Base-by-base conservation (phyloP, 2,888 invertebrate species). In the Zootermopsis nevadensis region DNA sequence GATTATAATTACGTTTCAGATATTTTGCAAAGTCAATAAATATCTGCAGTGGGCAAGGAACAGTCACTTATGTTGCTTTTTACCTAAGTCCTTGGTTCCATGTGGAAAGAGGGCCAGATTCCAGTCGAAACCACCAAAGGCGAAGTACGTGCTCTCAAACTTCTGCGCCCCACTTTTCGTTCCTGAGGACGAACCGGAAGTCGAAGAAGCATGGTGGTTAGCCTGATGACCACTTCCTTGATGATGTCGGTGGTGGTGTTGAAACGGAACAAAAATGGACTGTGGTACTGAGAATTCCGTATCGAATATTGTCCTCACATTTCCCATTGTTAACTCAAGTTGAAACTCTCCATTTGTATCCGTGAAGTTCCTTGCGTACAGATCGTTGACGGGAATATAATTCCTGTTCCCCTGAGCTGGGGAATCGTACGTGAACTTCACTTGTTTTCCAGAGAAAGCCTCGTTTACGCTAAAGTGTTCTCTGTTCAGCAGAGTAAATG, bases 401-500 rank as follows among this genome's bases (percentile, higher is more conserved):
- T 94, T 93, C 33, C 94, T 91, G 87, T 94, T 94, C 2, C 95
- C 95, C 88, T 95, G 94, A 27, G 94, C 94, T 1, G 94, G 93
- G 79, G 93, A 93, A 72, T 94, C 94, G 86, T 92, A 92, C 84
- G 92, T 94, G 89, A 94, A 94, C 86, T 91, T 92, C 85, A 90
- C 90, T 87, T 90, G 89, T 84, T 90, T 90, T 6, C 83, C 80
- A 81, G 94, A 93, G 90, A 95, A 95, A 33, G 93, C 92, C 89
- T 96, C 95, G 89, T 96, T 96, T 87, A 94, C 93, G 84, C 95
- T 95, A 89, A 96, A 96, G 89, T 96, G 96, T 87, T 95, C 95
- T 76, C 95, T 92, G 88, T 95, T 95, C 84, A 96, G 91, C 79
- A 96, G 91, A 10, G 95, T 95, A 89, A 96, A 95, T 80, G 94